These are phyloP conservation scores for Thecocarcelia acutangulata DNA, from an alignment of 2,888 invertebrate genomes.

Conservation along the genomic window DNA sequence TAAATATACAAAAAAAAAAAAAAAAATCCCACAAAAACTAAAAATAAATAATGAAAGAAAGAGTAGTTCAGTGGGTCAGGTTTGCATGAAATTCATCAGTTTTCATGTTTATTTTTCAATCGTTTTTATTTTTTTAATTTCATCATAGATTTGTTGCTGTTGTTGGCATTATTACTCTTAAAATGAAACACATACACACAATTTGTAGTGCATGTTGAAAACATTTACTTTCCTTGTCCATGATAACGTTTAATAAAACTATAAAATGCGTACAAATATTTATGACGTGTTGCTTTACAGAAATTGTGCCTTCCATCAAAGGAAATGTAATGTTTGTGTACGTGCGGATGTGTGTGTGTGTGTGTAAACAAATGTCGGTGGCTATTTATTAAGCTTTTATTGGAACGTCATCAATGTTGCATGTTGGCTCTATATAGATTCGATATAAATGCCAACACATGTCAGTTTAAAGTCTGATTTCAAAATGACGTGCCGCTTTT, in stretches of 20 bases:
- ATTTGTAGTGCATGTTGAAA: constrained; percentile 56
- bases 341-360: neutral
- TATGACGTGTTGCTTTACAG: constrained; percentile 58
- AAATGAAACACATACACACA: constrained; percentile 1
- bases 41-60: constrained; percentile 44
- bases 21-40: neutral
- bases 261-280: constrained; percentile 64
- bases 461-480: constrained; percentile 34
- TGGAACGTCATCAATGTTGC: constrained; percentile 69
- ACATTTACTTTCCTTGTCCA: constrained; percentile 42
- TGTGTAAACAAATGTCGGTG: neutral
- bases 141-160: constrained; percentile 46
- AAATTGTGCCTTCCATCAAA: constrained; percentile 21
- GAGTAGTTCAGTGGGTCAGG: constrained; percentile 69
- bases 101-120: constrained; percentile 64
- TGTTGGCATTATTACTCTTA: constrained; percentile 32
- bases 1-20: constrained; percentile 22
- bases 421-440: constrained; percentile 53
- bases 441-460: constrained; percentile 45
- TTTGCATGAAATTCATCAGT: constrained; percentile 69
- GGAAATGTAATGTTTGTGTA: constrained; percentile 10
- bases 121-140: constrained; percentile 33
- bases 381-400: constrained; percentile 19
- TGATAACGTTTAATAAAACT: constrained; percentile 21
- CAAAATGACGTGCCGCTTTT: constrained; percentile 13